Conservation (phyloP, 2,113 vertebrate species). For the Echinops telfairi region DNA sequence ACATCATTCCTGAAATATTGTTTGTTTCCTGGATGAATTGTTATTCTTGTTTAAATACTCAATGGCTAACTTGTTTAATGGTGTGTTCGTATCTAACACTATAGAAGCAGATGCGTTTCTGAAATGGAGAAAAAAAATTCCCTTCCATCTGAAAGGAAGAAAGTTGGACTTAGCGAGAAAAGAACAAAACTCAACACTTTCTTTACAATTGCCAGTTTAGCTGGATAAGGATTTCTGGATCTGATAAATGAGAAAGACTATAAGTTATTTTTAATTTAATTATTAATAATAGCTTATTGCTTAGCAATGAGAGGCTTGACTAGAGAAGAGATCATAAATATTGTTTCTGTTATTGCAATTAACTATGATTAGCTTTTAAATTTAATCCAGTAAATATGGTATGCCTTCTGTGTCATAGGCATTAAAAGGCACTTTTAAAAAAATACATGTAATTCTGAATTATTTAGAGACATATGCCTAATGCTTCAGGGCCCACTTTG, state of each 20-base stretch:
- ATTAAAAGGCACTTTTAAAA: neutral
- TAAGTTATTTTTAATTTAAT: too few species aligned
- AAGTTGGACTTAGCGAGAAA: too few species aligned
- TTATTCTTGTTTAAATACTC: slow-evolving; percentile 4
- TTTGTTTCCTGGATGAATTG: slow-evolving; percentile 23
- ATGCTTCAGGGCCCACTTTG: neutral
- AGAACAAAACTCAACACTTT: too few species aligned
- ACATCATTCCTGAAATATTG: neutral
- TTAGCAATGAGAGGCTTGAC: neutral
- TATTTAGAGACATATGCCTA: neutral
- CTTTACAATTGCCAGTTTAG: too few species aligned
- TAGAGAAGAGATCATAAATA: neutral
- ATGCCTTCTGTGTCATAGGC: neutral
- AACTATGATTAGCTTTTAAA: neutral
- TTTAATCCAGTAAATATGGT: neutral
- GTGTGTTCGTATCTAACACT: neutral
- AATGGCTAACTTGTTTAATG: neutral
- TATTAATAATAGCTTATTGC: neutral
- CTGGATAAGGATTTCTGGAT: too few species aligned
- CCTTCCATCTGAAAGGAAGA: too few species aligned
- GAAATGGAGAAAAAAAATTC: too few species aligned
- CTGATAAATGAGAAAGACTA: too few species aligned
- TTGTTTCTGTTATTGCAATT: neutral
- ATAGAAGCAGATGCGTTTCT: too few species aligned
- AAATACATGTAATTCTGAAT: neutral